A percentile compares a stretch with the other conserved stretches of the same genome.
Evolutionary conservation across 2,888 invertebrate species (phyloP).

Genomic region (Drosophila stalkeri): DNA sequence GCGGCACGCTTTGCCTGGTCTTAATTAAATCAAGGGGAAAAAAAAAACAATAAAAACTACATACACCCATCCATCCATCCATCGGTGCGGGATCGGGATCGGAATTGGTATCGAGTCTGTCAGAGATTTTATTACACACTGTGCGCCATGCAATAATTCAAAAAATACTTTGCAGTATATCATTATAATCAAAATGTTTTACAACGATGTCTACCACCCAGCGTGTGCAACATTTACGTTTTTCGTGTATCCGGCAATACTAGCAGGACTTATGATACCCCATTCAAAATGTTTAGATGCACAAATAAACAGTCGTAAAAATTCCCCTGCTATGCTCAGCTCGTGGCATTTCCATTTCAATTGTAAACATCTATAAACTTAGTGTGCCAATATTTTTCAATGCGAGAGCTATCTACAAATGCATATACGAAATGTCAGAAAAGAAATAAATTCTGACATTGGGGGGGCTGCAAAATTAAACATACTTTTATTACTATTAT

Average conservation of each 20-base stretch:
- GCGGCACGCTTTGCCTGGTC: constrained; percentile 74
- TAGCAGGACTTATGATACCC: constrained; percentile 57
- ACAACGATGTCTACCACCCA: constrained; percentile 60
- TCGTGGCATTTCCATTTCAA: constrained; percentile 37
- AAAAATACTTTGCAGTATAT: constrained; percentile 75
- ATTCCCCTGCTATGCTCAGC: constrained; percentile 20
- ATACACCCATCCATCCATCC: background rate
- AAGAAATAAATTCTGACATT: background rate
- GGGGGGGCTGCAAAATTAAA: background rate
- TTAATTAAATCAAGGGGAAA: constrained; percentile 75
- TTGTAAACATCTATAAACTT: constrained; percentile 48
- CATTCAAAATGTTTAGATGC: constrained; percentile 76
- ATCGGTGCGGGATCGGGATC: constrained; percentile 18
- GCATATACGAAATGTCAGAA: background rate
- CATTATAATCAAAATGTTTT: constrained; percentile 75
- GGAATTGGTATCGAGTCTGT: constrained; percentile 34
- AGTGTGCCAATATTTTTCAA: constrained; percentile 30
- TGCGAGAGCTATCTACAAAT: constrained; percentile 1
- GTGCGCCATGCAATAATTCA: constrained; percentile 72
- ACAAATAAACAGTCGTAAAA: constrained; percentile 75
- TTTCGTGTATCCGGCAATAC: constrained; percentile 30
- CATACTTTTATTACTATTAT: too few species aligned
- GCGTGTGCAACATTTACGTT: constrained; percentile 48
- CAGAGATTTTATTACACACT: constrained; percentile 68
- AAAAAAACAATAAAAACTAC: constrained; percentile 70